Evolutionary conservation across 2,797 vertebrate species (phyloP), one percentile per base, ranked within the genome.

Genomic region (Scomberomorus guttatus): DNA sequence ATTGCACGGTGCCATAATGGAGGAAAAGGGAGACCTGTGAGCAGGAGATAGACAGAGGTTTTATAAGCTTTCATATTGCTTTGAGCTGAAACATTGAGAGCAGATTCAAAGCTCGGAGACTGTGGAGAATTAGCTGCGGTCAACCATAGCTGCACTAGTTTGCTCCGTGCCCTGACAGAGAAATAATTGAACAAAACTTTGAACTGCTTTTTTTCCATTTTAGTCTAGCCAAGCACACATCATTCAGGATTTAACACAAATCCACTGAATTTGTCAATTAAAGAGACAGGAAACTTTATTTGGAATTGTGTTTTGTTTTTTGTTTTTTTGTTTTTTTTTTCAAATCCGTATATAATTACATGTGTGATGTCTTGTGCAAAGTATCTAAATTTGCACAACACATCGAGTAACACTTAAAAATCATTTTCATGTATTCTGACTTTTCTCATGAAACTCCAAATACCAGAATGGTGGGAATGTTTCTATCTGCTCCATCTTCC

Each of bases 1-100:
- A 88, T 87, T 90, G 82, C 87, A 87, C 56, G 72, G 78, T 66
- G 80, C 88, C 85, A 87, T 90, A 89, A 93, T 90, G 83, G 91
- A 90, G 85, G 80, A 62, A 67, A 79, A 54, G 87, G 73, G 83
- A 81, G 84, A 83, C 84, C 92, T 95, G 94, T 81, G 90, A 91
- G 84, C 80, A 77, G 79, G 76, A 93, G 94, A 95, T 94, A 95
- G 92, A 95, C 92, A 78, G 74, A 87, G 81, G 75, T 86, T 94
- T 93, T 92, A 86, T 81, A 89, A 90, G 87, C 92, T 86, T 86
- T 89, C 77, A 84, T 90, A 85, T 90, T 88, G 90, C 84, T 91
- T 81, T 86, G 87, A 93, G 87, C 77, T 81, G 80, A 85, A 91
- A 90, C 81, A 89, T 52, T 84, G 72, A 87, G 86, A 88, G 86